phyloP scores from a whole-genome alignment of 2,797 vertebrate genomes.

The Melanotaenia maccullochi region DNA sequence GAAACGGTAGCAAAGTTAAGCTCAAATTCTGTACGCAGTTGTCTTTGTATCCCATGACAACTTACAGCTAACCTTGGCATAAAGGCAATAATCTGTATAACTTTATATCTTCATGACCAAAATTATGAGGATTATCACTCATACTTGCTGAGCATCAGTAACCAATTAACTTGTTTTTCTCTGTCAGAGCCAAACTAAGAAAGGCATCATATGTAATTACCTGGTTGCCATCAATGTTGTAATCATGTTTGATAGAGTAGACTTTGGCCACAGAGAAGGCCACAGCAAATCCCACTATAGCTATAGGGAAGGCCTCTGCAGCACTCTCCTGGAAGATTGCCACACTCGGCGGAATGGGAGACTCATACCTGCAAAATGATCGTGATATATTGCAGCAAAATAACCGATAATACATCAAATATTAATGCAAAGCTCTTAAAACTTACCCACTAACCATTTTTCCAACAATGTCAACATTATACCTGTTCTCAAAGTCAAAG shows the following conservation, averaged over 20 bases:
- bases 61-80: neutral
- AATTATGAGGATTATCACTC: neutral
- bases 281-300: conserved; percentile 90
- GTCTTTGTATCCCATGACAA: neutral
- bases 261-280: conserved; percentile 93
- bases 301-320: conserved; percentile 86
- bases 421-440: neutral
- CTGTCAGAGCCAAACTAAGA: neutral
- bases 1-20: neutral
- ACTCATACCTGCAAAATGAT: conserved; percentile 83
- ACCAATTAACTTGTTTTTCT: conserved; percentile 21
- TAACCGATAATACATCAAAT: neutral
- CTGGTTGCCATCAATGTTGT: conserved; percentile 92
- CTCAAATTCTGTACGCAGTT: neutral
- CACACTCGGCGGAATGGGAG: conserved; percentile 79
- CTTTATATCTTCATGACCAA: conserved; percentile 16
- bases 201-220: conserved; percentile 64
- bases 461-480: conserved; percentile 83
- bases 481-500: conserved; percentile 82
- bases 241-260: conserved; percentile 92
- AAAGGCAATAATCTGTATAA: neutral
- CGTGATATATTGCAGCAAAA: neutral
- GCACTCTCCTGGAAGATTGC: conserved; percentile 78
- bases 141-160: conserved; percentile 11
- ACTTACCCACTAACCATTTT: conserved; percentile 87